These are phyloP conservation scores for Phrixothrix hirtus DNA, from an alignment of 2,888 invertebrate genomes.

Conservation along the genomic window DNA sequence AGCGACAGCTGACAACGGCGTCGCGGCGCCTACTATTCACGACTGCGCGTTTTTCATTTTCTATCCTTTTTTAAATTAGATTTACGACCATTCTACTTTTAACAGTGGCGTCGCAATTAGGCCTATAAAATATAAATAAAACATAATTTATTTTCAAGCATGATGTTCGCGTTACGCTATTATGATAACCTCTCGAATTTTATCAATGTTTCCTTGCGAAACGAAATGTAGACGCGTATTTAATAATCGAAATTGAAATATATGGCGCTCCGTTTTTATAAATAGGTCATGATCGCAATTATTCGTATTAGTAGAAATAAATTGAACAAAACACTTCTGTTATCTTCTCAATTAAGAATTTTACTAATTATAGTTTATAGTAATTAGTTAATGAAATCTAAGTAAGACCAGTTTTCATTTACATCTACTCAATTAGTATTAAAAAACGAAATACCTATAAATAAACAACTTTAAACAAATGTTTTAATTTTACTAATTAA, in stretches of 20 bases:
- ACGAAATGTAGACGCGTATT: too few species aligned
- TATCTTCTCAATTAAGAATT: conserved; percentile 12
- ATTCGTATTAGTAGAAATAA: not conserved
- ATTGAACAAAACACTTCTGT: conserved; percentile 17
- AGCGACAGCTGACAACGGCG: conserved; percentile 58
- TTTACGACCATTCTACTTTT: not conserved
- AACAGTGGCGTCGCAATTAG: conserved; percentile 5
- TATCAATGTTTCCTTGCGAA: too few species aligned
- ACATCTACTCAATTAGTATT: not conserved
- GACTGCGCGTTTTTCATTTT: conserved; percentile 32
- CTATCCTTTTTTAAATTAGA: conserved; percentile 3
- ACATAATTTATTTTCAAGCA: too few species aligned
- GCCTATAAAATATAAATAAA: too few species aligned
- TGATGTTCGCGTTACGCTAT: too few species aligned
- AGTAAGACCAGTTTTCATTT: not conserved
- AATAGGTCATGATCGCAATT: not conserved
- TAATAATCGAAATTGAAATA: too few species aligned
- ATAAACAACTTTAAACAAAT: not conserved
- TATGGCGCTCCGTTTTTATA: not conserved
- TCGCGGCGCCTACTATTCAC: conserved; percentile 58
- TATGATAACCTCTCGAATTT: too few species aligned
- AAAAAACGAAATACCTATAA: not conserved
- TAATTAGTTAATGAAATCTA: conserved; percentile 5
- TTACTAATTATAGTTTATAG: not conserved
- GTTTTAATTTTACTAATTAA: not conserved